Base-by-base conservation (phyloP, 2,797 vertebrate genomes). In the Heteromormyrus szaboi region DNA sequence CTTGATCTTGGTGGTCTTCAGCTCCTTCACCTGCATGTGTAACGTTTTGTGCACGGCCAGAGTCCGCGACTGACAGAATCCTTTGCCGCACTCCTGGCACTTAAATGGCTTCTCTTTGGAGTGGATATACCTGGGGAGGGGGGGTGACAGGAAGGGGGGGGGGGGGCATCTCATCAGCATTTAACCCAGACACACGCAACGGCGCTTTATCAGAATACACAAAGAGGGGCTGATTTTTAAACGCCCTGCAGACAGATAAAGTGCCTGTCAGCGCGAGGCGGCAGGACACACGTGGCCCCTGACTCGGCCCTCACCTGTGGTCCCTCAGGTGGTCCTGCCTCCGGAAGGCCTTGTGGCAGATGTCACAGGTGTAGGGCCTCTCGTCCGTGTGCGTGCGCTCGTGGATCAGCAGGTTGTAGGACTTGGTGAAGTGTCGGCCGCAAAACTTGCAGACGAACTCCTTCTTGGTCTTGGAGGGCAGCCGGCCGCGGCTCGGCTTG, bases 101-200 rank as follows among this genome's bases (percentile, higher is more conserved):
- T 99, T 99, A 95, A 99, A 99, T 79, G 98, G 98, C 91, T 99
- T 99, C 95, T 99, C 98, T 97, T 99, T 99, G 93, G 98, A 99
- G 92, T 99, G 98, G 92, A 99, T 99, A 93, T 99, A 99, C 96
- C 98, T 99, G 95, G 22, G 44, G 37, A 17, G 6, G 33, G 72
- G 19, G 33, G 72, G 19, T 41, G n/a, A 22, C 17, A 48, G 19
- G 37, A 12, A 48, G 79, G 19, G 79, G 17, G 37, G 79, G 17
- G 37, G 37, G 68, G 11, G 68, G 9, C 76, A 83, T 83, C 29
- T 41, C 83, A 9, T 56, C 62, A 87, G 50, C 5, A 7, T 12
- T 72, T 72, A n/a, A 76, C 17, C 41, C 2, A 8, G 5, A 7
- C 37, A 33, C 29, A 72, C 65, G 41, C 41, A 33, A 37, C 2